Percentiles rank a stretch among this genome's conserved stretches.
phyloP scores from a whole-genome alignment of 2,797 vertebrate species.

The Crenuchus spilurus region DNA sequence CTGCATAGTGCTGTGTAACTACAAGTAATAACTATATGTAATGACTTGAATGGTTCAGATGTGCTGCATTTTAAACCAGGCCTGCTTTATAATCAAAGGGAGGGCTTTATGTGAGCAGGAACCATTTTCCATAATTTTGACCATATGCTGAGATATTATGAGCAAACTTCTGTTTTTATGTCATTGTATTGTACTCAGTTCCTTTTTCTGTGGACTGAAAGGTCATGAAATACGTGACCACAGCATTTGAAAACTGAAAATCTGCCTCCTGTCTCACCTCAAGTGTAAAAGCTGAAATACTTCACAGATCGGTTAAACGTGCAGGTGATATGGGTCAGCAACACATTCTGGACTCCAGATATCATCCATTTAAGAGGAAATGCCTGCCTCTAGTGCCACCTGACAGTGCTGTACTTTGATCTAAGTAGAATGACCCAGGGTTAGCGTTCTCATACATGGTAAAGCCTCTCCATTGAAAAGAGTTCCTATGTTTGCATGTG shows the following conservation, averaged over 20 bases:
- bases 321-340: constrained; percentile 35
- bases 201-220: not conserved
- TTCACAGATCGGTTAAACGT: constrained; percentile 22
- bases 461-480: constrained; percentile 26
- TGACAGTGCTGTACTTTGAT: constrained; percentile 47
- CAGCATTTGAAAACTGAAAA: not conserved
- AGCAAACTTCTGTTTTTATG: not conserved
- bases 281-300: not conserved
- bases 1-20: too few relatives aligned
- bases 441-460: constrained; percentile 13
- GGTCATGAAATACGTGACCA: not conserved
- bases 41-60: too few relatives aligned
- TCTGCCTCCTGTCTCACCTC: not conserved
- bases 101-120: too few relatives aligned
- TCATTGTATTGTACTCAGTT: not conserved
- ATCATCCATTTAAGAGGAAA: constrained; percentile 45
- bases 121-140: too few relatives aligned
- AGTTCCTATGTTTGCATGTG: constrained; percentile 29
- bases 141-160: not conserved
- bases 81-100: too few relatives aligned
- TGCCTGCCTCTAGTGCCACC: constrained; percentile 31
- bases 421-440: constrained; percentile 42
- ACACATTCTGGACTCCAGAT: constrained; percentile 29
- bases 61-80: too few relatives aligned
- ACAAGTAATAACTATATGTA: too few relatives aligned